A percentile compares a stretch with the other conserved stretches of the same genome.
Evolutionary conservation across 2,113 vertebrate genomes (phyloP).

Genomic region (Pseudolaguvia tuberculata): DNA sequence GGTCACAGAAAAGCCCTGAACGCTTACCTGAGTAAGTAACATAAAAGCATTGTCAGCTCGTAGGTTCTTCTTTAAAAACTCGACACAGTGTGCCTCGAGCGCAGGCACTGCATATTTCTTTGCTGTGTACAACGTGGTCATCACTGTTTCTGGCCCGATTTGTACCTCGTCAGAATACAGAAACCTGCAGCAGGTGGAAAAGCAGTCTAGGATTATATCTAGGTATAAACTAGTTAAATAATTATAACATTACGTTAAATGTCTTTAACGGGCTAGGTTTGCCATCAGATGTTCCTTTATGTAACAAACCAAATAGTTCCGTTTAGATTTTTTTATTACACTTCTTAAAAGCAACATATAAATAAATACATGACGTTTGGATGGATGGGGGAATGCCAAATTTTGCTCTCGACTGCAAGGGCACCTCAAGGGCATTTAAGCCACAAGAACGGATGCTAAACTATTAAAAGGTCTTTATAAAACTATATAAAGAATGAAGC

Average conservation of each 20-base stretch:
- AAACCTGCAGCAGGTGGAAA: conserved; percentile 64
- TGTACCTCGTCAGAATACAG: conserved; percentile 88
- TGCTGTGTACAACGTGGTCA: conserved; percentile 86
- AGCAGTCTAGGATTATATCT: neutral
- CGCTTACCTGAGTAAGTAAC: conserved; percentile 81
- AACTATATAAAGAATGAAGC: neutral
- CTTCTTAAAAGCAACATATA: neutral
- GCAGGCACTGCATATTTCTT: conserved; percentile 87
- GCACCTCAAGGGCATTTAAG: conserved; percentile 20
- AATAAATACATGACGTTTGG: neutral
- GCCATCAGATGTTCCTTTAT: neutral
- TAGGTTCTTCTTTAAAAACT: conserved; percentile 85
- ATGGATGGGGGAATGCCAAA: neutral
- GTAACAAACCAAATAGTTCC: neutral
- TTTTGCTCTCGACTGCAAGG: neutral
- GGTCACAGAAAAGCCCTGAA: neutral
- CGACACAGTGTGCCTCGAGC: conserved; percentile 83
- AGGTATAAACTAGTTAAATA: no score
- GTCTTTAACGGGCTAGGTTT: no score
- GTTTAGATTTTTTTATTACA: no score
- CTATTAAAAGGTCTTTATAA: neutral
- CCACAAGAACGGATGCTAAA: neutral
- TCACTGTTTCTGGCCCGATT: conserved; percentile 86
- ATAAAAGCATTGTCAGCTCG: conserved; percentile 84
- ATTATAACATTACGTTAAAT: no score